These are phyloP conservation scores for Hydra vulgaris DNA, from an alignment of 30 jellyfish, hydroid and myxozoan species.

Conservation along the genomic window DNA sequence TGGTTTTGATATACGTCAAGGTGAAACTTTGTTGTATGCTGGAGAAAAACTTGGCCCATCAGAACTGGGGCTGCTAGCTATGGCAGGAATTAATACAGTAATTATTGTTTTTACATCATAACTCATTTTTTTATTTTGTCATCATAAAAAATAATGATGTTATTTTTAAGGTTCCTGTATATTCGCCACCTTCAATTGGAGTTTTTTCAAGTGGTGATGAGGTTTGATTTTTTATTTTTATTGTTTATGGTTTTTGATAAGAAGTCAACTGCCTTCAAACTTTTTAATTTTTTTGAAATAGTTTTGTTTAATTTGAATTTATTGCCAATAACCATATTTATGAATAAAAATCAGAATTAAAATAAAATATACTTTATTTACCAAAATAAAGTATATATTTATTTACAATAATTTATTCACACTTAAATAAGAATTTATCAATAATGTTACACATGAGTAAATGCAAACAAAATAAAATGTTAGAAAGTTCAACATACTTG, in stretches of 20 bases:
- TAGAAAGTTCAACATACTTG: no score
- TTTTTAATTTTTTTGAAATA: background rate
- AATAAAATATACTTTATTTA: no score
- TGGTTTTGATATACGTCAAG: slow-evolving; percentile 84
- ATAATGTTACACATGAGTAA: no score
- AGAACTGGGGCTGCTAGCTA: slow-evolving; percentile 86
- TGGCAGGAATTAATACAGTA: slow-evolving; percentile 79
- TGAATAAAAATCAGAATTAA: no score
- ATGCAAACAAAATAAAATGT: no score
- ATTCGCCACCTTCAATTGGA: slow-evolving; percentile 59
- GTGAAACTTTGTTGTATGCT: slow-evolving; percentile 51
- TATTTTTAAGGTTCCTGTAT: slow-evolving; percentile 50
- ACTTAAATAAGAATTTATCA: no score
- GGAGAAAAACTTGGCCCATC: slow-evolving; percentile 90
- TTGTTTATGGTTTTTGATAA: background rate
- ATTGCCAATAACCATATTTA: background rate
- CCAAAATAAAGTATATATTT: no score
- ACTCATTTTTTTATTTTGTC: background rate
- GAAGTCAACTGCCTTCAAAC: slow-evolving; percentile 3
- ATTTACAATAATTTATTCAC: no score
- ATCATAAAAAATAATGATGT: no score
- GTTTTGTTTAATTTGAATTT: background rate
- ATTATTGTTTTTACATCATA: background rate
- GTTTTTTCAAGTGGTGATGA: slow-evolving; percentile 93
- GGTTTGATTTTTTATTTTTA: no score